Percentiles rank a stretch among this genome's conserved stretches.
phyloP scores from a whole-genome alignment of 2,113 vertebrate species.

The Ardeotis arabs region DNA sequence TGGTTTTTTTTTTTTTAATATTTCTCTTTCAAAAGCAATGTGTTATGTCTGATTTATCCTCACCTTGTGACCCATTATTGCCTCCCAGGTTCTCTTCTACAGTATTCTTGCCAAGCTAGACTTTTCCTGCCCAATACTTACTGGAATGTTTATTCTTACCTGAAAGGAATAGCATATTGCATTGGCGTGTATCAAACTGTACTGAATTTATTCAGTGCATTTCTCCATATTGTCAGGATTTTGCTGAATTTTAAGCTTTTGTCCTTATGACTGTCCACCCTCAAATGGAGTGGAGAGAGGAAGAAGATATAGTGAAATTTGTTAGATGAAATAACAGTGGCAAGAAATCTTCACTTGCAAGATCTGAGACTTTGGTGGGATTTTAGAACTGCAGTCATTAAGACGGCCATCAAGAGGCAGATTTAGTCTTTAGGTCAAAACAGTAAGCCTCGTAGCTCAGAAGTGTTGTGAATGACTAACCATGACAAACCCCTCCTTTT shows the following conservation, averaged over 20 bases:
- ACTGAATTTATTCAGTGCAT: not conserved
- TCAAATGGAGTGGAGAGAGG: not conserved
- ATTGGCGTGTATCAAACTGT: not conserved
- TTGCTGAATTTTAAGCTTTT: not conserved
- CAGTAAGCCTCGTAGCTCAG: rapidly evolving
- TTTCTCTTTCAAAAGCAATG: not conserved
- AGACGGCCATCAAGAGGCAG: not conserved
- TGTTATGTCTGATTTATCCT: not conserved
- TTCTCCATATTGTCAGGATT: not conserved
- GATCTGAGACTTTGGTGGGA: not conserved
- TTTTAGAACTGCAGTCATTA: not conserved
- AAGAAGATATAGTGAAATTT: not conserved
- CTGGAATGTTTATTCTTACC: not conserved
- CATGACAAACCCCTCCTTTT: not conserved
- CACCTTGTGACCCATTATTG: not conserved
- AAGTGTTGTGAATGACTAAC: not conserved
- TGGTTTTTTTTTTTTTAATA: no score
- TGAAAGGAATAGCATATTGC: not conserved
- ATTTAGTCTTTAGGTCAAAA: not conserved
- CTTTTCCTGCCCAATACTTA: not conserved
- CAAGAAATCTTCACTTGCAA: not conserved
- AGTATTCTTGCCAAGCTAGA: not conserved
- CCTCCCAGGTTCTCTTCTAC: not conserved
- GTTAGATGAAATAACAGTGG: not conserved
- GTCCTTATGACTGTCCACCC: not conserved